Base-by-base conservation (phyloP, 2,797 vertebrate species). In the Neostethus bicornis region DNA sequence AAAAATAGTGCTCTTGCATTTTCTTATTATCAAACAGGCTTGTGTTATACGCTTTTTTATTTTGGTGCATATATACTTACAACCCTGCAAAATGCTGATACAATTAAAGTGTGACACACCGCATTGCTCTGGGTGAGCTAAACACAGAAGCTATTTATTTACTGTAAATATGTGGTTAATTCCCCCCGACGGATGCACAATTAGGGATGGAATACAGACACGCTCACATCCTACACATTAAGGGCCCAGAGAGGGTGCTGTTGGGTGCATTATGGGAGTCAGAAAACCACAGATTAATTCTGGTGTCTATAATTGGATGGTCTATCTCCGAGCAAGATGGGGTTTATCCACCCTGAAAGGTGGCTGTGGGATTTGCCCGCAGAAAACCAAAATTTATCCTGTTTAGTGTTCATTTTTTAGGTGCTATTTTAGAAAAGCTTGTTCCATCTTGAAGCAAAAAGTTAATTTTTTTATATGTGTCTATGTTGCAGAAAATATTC, bases 211-310 rank as follows among this genome's bases (percentile, higher is more conserved):
- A 48, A 43, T 48, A 34, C 39, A 66, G 61, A 50, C 24, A 4
- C 68, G 64, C 37, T 52, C 37, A 28, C 61, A 63, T 75, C 69
- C 66, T 66, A 23, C 73, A 46, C 46, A 24, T 21, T 20, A 4
- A 62, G 75, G 58, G 62, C 81, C 88, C 84, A 73, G 77, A 88
- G 86, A 87, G 80, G 90, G 86, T 71, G 84, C 87, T 90, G 75
- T 88, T 86, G 82, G 80, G 86, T 85, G 80, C 83, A 77, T 80
- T 84, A 79, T 77, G 58, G 70, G 75, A 86, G 67, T 67, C 63
- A 52, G 70, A 58, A 55, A 19, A 54, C 68, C 51, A 47, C 82
- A 81, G 77, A 87, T 85, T 80, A 75, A 84, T 84, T 79, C 75
- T 61, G 65, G 67, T 51, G 58, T 54, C 69, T 77, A 64, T 85